phyloP scores from a whole-genome alignment of 2,113 vertebrate genomes.

The Melanostigma gelatinosum region DNA sequence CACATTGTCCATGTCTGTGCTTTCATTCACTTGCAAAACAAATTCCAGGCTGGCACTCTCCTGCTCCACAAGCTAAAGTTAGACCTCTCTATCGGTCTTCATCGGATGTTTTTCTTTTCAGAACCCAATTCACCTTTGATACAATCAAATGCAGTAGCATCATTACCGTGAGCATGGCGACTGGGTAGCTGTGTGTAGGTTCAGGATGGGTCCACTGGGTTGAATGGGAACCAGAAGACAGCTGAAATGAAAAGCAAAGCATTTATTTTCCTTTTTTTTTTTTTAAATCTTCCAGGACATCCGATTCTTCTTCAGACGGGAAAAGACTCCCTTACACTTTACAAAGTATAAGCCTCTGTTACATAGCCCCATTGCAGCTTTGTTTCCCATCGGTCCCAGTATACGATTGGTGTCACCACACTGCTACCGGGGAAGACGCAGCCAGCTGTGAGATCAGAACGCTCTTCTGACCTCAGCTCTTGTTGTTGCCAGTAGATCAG shows the following conservation, averaged over 20 bases:
- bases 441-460: conserved; percentile 23
- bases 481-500: conserved; percentile 17
- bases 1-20: neutral
- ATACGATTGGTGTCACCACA: neutral
- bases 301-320: neutral
- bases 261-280: no score
- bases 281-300: neutral
- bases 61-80: neutral
- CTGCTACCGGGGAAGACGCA: neutral
- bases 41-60: neutral
- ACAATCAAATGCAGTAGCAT: neutral
- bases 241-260: neutral
- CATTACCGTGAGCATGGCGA: neutral
- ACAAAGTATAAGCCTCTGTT: neutral
- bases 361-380: neutral
- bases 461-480: conserved; percentile 3
- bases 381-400: neutral
- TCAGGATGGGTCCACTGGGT: neutral
- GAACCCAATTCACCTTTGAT: conserved; percentile 1
- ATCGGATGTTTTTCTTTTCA: neutral
- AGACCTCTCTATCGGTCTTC: conserved; percentile 1
- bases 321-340: neutral
- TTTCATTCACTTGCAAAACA: conserved; percentile 15
- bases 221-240: neutral
- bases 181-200: neutral